Evolutionary conservation across 64 coral and sea anemone species (phyloP), one percentile per base, ranked within the genome.

Genomic region (Orbicella faveolata): DNA sequence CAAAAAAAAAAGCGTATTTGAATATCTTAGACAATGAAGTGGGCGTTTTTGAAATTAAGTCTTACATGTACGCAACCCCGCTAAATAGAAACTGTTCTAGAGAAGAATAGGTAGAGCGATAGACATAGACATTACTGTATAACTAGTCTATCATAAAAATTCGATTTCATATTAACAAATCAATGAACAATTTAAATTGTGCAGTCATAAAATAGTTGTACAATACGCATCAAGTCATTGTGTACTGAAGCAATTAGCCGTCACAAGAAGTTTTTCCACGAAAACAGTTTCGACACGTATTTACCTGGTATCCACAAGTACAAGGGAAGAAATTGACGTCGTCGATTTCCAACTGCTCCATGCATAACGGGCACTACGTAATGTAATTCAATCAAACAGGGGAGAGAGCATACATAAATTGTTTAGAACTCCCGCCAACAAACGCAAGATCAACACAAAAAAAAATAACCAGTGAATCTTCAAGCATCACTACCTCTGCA

Each of bases 271-370:
- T n/a, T 52, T 75, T 13, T 23, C 14, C 25, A n/a, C 14, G 1
- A 75, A 66, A 88, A 19, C 41, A 34, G 41, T 65, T 53, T 23
- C 21, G 52, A 16, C 53, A 4, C 78, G 63, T 25, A 90, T 76
- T 94, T 81, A 99, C 97, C 76, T 99, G 97, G 70, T 99, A 99
- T 88, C 97, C 97, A 84, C 97, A 99, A 73, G 97, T 99, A 81
- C 97, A 99, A 4, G 97, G 97, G 34, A 91, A 99, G 63, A 99
- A 99, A 86, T 99, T 99, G 12, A 99, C 97, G 91, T 99, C 97
- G 37, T 99, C 97, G 41, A 99, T 99, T 80, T 99, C 97, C 79
- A 99, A 91, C 68, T 94, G 97, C 76, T 99, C 97, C 97, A 99
- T 96, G 70, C 97, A 99, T 20, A 99, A 89, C 53, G 97, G 97